Percentiles rank a stretch among this genome's conserved stretches.
Evolutionary conservation across 2,888 invertebrate genomes (phyloP).

Genomic region (Ceraclea dissimilis): DNA sequence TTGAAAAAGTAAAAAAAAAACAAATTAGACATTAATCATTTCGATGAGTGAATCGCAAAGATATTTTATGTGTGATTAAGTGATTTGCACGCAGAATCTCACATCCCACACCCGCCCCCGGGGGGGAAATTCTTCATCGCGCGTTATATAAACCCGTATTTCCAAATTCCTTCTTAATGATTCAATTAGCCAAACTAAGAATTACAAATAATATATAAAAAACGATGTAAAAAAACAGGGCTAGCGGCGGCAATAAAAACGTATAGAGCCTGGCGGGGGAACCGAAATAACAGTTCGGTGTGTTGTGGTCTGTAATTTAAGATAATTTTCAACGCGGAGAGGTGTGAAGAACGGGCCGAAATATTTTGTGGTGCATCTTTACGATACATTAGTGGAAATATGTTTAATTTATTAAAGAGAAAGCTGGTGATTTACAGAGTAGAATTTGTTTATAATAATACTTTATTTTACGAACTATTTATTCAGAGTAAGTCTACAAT

Average conservation of each 20-base stretch:
- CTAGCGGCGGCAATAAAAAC: slow-evolving; percentile 17
- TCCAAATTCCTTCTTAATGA: slow-evolving; percentile 24
- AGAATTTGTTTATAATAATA: too few relatives aligned
- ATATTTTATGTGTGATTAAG: neutral
- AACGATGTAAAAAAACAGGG: slow-evolving; percentile 4
- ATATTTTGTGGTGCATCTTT: slow-evolving; percentile 10
- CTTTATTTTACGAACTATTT: too few relatives aligned
- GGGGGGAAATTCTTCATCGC: slow-evolving; percentile 8
- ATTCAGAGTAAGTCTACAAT: too few relatives aligned
- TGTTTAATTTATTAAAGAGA: slow-evolving; percentile 24
- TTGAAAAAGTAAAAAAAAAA: too few relatives aligned
- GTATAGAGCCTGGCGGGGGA: slow-evolving; percentile 13
- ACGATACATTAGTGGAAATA: slow-evolving; percentile 18
- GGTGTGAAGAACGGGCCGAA: slow-evolving; percentile 25
- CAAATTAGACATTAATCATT: too few relatives aligned
- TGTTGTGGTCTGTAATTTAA: slow-evolving; percentile 26
- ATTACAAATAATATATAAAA: slow-evolving; percentile 11
- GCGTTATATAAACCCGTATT: slow-evolving; percentile 17
- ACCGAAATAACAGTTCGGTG: slow-evolving; percentile 24
- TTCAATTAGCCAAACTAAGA: slow-evolving; percentile 25
- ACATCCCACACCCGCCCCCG: neutral
- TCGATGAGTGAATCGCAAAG: too few relatives aligned
- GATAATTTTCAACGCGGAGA: slow-evolving; percentile 30
- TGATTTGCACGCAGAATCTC: neutral
- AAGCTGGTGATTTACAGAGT: slow-evolving; percentile 9